Evolutionary conservation across 2,113 vertebrate species (phyloP).

Genomic region (Halichoerus grypus): DNA sequence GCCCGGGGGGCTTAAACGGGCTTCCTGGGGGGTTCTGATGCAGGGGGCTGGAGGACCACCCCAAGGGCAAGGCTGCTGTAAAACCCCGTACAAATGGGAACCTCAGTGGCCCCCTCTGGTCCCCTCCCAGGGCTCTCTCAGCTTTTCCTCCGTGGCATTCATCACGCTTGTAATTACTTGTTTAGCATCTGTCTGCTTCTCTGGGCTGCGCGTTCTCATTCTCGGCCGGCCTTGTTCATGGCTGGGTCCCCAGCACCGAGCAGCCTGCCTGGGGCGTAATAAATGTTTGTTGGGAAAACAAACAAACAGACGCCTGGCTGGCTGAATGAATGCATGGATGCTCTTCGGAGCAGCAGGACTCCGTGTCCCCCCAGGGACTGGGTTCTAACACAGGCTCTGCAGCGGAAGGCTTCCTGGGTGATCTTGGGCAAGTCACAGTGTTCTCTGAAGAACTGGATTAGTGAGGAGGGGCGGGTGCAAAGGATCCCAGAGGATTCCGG

Average conservation of each 20-base stretch:
- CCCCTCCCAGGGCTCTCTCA: neutral
- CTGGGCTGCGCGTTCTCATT: constrained; percentile 59
- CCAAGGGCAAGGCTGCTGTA: neutral
- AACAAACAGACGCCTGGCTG: constrained; percentile 69
- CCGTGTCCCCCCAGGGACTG: neutral
- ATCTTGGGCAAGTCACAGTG: constrained; percentile 1
- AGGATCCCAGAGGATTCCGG: neutral
- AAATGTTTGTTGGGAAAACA: constrained; percentile 74
- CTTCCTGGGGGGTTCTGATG: neutral
- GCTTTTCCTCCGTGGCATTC: constrained; percentile 59
- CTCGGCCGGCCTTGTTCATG: constrained; percentile 70
- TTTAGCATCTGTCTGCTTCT: constrained; percentile 79
- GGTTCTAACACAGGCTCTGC: neutral
- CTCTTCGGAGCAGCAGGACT: constrained; percentile 56
- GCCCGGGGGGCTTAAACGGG: neutral
- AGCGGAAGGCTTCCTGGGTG: neutral
- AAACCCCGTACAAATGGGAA: neutral
- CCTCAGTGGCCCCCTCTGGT: neutral
- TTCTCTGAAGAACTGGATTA: neutral
- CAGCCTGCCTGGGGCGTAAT: constrained; percentile 77
- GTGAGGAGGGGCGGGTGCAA: neutral
- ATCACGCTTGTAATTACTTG: constrained; percentile 78
- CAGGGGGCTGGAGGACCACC: neutral
- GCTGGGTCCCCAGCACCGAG: constrained; percentile 74
- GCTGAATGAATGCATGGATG: neutral